Percentiles rank a stretch among this genome's conserved stretches.
phyloP scores from a whole-genome alignment of 2,113 vertebrate species.

The Thunnus thynnus region DNA sequence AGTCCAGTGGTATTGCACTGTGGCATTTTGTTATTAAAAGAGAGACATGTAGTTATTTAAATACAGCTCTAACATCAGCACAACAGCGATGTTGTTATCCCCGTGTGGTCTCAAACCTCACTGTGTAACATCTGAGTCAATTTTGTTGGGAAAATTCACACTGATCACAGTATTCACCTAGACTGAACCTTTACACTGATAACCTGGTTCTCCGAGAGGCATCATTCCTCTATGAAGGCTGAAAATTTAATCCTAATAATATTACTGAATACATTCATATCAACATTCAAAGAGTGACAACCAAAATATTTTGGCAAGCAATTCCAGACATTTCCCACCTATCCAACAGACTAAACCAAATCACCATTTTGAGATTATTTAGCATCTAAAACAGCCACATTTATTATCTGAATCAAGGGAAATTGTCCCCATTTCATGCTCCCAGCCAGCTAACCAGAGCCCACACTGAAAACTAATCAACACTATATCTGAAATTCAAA shows the following conservation, averaged over 20 bases:
- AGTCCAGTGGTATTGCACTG: constrained; percentile 3
- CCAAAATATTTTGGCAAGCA: not conserved
- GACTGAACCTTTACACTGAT: constrained; percentile 4
- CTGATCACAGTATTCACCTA: not conserved
- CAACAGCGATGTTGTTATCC: constrained; percentile 12
- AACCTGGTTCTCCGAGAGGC: not conserved
- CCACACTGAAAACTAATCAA: not conserved
- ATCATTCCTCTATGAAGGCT: not conserved
- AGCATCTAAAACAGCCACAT: not conserved
- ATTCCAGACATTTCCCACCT: not conserved
- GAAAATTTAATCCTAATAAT: not conserved
- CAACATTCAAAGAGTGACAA: not conserved
- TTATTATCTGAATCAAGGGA: not conserved
- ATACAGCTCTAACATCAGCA: constrained; percentile 34
- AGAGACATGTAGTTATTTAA: constrained; percentile 10
- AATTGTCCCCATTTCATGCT: not conserved
- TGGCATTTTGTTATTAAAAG: constrained; percentile 8
- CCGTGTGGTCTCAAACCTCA: constrained; percentile 6
- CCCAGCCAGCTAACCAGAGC: not conserved
- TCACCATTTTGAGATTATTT: not conserved
- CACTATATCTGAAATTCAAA: not conserved
- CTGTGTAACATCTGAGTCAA: constrained; percentile 1
- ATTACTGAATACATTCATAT: not conserved
- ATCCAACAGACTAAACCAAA: not conserved
- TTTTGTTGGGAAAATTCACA: constrained; percentile 1